Evolutionary conservation across 2,888 invertebrate species (phyloP).

Genomic region (Eristalinus sepulchralis): DNA sequence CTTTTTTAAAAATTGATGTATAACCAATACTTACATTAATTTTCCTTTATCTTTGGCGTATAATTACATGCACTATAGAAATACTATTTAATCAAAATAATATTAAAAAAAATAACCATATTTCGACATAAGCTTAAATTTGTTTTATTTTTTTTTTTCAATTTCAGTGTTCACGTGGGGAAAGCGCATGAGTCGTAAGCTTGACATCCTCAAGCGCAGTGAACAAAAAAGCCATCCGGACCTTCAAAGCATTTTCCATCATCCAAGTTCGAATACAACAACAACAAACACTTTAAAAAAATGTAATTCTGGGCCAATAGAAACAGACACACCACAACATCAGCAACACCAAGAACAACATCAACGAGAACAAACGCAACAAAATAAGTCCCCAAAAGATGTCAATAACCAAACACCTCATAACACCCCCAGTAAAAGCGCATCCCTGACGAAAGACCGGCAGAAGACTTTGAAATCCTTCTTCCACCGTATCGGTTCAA

Average conservation of each 20-base stretch:
- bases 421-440: conserved; percentile 49
- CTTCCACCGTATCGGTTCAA: conserved; percentile 89
- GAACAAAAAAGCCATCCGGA: conserved; percentile 83
- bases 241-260: conserved; percentile 81
- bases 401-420: neutral
- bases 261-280: conserved; percentile 76
- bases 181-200: conserved; percentile 88
- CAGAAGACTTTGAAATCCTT: conserved; percentile 87
- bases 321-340: conserved; percentile 79
- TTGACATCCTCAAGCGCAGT: conserved; percentile 87
- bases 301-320: conserved; percentile 83
- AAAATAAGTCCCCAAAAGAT: conserved; percentile 27
- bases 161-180: conserved; percentile 88
- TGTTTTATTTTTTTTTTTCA: conserved; percentile 78
- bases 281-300: conserved; percentile 81
- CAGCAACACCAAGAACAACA: conserved; percentile 75
- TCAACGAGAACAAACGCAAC: conserved; percentile 69
- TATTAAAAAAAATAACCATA: neutral
- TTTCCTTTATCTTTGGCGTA: too few species aligned
- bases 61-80: too few species aligned
- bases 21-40: too few species aligned
- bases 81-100: neutral
- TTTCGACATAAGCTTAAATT: neutral
- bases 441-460: conserved; percentile 72
- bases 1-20: too few species aligned